phyloP scores from a whole-genome alignment of 1,140 invertebrate species.

The Saxidomus purpurata region DNA sequence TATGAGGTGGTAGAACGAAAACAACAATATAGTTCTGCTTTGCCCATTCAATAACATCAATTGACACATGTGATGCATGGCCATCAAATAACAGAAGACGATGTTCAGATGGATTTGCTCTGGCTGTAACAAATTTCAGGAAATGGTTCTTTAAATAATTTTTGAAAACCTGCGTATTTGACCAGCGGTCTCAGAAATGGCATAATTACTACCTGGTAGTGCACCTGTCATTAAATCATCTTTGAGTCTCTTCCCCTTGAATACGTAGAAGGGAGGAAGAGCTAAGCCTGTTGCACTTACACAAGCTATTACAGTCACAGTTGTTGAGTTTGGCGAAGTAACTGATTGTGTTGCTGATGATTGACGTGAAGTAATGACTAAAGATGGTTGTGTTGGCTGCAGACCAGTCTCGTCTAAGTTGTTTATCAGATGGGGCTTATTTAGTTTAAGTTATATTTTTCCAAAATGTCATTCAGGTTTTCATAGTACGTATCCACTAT shows the following conservation, averaged over 20 bases:
- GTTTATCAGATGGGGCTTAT: background rate
- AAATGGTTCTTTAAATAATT: background rate
- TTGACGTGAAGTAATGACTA: background rate
- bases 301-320: too few species aligned
- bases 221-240: background rate
- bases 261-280: background rate
- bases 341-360: background rate
- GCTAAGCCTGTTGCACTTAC: background rate
- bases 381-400: background rate
- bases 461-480: too few species aligned
- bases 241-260: background rate
- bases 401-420: background rate
- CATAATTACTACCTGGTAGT: background rate
- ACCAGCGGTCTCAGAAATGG: conserved; percentile 19
- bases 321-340: background rate
- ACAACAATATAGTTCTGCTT: background rate
- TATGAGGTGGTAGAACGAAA: conserved; percentile 10
- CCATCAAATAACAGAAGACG: conserved; percentile 86
- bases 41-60: background rate
- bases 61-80: conserved; percentile 75
- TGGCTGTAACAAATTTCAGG: background rate
- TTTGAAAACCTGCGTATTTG: background rate
- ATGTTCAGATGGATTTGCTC: background rate
- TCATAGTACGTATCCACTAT: too few species aligned
- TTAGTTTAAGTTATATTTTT: background rate